Conservation (phyloP, 35 echinoderm and acorn worm species). For the Ophioderma brevispina region DNA sequence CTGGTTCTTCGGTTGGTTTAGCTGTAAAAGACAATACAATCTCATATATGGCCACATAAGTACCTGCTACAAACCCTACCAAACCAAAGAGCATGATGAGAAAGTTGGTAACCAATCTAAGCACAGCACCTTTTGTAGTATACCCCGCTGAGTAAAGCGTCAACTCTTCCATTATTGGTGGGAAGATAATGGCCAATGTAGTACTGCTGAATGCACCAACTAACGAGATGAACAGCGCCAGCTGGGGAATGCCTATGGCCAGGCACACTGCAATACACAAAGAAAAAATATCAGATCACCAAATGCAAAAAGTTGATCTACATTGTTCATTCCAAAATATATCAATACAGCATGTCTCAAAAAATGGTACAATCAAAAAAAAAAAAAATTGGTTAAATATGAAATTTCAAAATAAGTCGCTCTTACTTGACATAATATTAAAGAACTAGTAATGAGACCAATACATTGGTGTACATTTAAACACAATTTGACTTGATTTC, state of each 20-base stretch:
- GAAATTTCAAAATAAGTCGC: no score
- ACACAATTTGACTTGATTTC: no score
- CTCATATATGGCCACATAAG: slow-evolving; percentile 53
- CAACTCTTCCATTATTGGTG: slow-evolving; percentile 74
- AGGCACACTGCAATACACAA: slow-evolving; percentile 62
- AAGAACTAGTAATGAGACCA: no score
- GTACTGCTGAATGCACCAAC: slow-evolving; percentile 82
- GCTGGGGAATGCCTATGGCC: slow-evolving; percentile 70
- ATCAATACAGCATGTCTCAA: no score
- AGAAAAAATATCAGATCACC: not conserved
- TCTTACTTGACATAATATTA: no score
- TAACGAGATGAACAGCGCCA: slow-evolving; percentile 82
- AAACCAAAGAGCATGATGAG: slow-evolving; percentile 52
- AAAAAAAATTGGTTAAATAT: no score
- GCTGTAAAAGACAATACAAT: slow-evolving; percentile 63
- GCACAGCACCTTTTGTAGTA: not conserved
- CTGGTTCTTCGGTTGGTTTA: no score
- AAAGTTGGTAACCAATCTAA: slow-evolving; percentile 55
- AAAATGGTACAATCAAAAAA: no score
- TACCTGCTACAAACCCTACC: slow-evolving; percentile 71
- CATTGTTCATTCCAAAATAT: no score
- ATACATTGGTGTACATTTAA: no score
- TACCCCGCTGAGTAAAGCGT: slow-evolving; percentile 43
- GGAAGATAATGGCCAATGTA: slow-evolving; percentile 77
- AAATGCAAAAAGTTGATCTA: no score